Conservation (phyloP, 1,140 invertebrate species). For the Holcopasites calliopsidis region DNA sequence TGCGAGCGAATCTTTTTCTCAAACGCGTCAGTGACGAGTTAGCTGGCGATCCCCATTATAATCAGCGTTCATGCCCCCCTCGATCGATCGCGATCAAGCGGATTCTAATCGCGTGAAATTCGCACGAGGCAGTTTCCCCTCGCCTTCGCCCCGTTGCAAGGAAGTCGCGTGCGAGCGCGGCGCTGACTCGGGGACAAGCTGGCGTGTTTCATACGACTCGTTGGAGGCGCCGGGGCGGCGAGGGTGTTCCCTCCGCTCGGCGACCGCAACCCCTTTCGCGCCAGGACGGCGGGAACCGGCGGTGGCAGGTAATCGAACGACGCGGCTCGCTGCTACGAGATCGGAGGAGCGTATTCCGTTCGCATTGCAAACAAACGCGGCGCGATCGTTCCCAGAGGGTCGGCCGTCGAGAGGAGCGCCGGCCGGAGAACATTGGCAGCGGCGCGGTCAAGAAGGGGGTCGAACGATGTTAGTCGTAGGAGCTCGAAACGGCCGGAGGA, state of each 20-base stretch:
- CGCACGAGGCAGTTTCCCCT: slow-evolving; percentile 21
- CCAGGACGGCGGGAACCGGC: too few relatives aligned
- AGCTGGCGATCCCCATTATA: too few relatives aligned
- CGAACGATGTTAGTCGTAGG: neutral
- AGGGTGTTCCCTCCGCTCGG: slow-evolving; percentile 23
- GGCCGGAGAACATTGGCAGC: too few relatives aligned
- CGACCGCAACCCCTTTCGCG: neutral
- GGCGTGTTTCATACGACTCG: slow-evolving; percentile 55
- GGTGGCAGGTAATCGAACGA: neutral
- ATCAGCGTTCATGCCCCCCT: neutral
- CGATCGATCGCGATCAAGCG: slow-evolving; percentile 28
- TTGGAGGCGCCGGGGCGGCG: slow-evolving; percentile 53
- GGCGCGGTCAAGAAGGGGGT: too few relatives aligned
- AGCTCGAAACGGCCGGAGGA: neutral
- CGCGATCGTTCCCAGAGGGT: slow-evolving; percentile 22
- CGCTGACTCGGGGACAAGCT: slow-evolving; percentile 34
- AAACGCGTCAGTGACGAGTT: too few relatives aligned
- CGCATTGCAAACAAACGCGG: neutral
- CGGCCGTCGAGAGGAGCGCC: neutral
- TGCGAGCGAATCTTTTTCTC: too few relatives aligned
- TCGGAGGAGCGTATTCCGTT: slow-evolving; percentile 14
- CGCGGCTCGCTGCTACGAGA: too few relatives aligned
- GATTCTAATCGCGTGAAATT: slow-evolving; percentile 19
- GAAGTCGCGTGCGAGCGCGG: slow-evolving; percentile 51
- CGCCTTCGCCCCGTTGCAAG: slow-evolving; percentile 32